Evolutionary conservation across 2,888 invertebrate species (phyloP).

Genomic region (Apodemia zela): DNA sequence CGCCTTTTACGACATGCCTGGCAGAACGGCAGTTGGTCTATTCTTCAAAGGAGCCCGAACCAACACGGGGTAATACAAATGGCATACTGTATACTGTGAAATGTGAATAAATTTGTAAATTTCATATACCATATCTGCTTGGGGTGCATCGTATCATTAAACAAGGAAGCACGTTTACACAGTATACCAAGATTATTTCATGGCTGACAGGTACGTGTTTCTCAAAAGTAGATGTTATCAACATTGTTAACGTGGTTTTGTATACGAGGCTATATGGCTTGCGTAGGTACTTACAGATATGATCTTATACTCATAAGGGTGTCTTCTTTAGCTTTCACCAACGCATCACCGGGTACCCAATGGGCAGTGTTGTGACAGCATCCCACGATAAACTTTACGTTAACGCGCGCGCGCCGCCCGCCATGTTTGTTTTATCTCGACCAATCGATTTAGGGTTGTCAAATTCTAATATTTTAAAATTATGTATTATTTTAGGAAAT

Average conservation of each 20-base stretch:
- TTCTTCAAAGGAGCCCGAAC: no score
- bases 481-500: no score
- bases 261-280: slow-evolving; percentile 19
- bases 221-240: neutral
- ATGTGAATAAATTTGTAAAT: neutral
- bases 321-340: slow-evolving; percentile 65
- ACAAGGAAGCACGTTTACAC: slow-evolving; percentile 23
- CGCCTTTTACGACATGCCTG: no score
- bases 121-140: neutral
- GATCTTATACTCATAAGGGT: slow-evolving; percentile 56
- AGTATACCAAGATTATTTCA: slow-evolving; percentile 23
- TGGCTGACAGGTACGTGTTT: slow-evolving; percentile 37
- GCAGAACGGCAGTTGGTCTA: no score
- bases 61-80: no score
- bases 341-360: slow-evolving; percentile 59
- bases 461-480: neutral
- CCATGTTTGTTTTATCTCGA: slow-evolving; percentile 80
- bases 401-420: slow-evolving; percentile 73
- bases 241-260: slow-evolving; percentile 9
- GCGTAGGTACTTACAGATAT: slow-evolving; percentile 71
- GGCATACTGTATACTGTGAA: neutral
- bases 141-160: slow-evolving; percentile 22
- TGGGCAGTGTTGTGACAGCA: slow-evolving; percentile 77
- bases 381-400: slow-evolving; percentile 76
- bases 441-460: slow-evolving; percentile 45